Conservation (phyloP, 2,797 vertebrate genomes). For the Iguana delicatissima region DNA sequence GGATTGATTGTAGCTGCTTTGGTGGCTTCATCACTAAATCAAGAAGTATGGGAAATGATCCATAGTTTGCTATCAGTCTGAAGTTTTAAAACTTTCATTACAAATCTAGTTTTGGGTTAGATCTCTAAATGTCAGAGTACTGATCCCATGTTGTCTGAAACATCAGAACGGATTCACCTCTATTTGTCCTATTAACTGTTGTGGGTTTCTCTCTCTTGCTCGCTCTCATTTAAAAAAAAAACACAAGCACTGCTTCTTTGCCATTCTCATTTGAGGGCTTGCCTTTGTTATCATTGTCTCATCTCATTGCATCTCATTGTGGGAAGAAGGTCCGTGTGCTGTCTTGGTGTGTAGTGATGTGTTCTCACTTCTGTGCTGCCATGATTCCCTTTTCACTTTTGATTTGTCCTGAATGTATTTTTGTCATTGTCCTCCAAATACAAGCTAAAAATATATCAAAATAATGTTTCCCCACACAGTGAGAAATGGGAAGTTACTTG, state of each 20-base stretch:
- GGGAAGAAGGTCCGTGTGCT: slow-evolving; percentile 61
- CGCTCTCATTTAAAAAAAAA: slow-evolving; percentile 57
- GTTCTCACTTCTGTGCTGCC: slow-evolving; percentile 50
- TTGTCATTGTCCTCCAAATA: slow-evolving; percentile 59
- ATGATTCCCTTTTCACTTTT: slow-evolving; percentile 58
- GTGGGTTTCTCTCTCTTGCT: slow-evolving; percentile 24
- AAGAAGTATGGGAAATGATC: not conserved
- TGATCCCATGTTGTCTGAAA: slow-evolving; percentile 63
- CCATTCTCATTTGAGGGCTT: slow-evolving; percentile 64
- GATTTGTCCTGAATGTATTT: slow-evolving; percentile 59
- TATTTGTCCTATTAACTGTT: not conserved
- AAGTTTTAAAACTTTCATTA: not conserved
- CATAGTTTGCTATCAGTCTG: not conserved
- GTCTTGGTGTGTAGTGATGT: slow-evolving; percentile 61
- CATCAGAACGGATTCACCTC: slow-evolving; percentile 73
- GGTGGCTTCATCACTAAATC: too few species aligned
- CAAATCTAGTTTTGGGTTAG: not conserved
- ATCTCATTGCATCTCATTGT: slow-evolving; percentile 61
- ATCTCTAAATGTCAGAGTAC: not conserved
- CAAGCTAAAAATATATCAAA: not conserved
- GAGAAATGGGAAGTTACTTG: slow-evolving; percentile 43
- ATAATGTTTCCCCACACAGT: slow-evolving; percentile 44
- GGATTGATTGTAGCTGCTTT: not conserved
- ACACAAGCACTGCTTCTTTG: slow-evolving; percentile 58
- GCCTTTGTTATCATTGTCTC: slow-evolving; percentile 64